Evolutionary conservation across 30 jellyfish, hydroid and myxozoan genomes (phyloP).

Genomic region (Pseudorhiza aurosa): DNA sequence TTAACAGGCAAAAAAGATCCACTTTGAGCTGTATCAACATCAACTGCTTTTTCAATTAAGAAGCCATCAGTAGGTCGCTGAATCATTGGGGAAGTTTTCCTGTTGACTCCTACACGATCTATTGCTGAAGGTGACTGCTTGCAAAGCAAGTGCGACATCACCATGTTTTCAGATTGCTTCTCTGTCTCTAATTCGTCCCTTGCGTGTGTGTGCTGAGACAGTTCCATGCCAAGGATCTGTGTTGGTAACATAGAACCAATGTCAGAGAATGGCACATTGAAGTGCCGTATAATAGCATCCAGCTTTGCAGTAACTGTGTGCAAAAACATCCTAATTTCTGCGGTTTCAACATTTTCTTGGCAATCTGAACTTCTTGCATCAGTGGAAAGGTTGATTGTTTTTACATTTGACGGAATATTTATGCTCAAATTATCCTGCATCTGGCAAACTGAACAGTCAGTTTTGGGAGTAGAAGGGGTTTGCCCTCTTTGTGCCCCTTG

Average conservation of each 20-base stretch:
- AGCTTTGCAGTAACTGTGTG: constrained; percentile 75
- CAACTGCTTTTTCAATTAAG: background rate
- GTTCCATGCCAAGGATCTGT: background rate
- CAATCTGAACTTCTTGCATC: background rate
- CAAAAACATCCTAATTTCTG: constrained; percentile 36
- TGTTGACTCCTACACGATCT: background rate
- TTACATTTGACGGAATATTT: constrained; percentile 23
- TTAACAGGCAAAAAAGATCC: background rate
- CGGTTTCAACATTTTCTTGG: constrained; percentile 17
- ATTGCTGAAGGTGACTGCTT: background rate
- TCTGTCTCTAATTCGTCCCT: background rate
- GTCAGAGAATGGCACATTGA: constrained; percentile 77
- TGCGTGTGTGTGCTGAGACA: background rate
- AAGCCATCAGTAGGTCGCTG: background rate
- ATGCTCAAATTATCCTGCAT: constrained; percentile 20
- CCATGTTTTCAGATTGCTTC: background rate
- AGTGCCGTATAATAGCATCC: constrained; percentile 85
- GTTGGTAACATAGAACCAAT: background rate
- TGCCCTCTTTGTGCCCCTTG: background rate
- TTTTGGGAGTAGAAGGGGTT: background rate
- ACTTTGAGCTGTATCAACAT: background rate
- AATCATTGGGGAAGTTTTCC: background rate
- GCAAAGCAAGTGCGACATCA: background rate
- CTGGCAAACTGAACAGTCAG: background rate
- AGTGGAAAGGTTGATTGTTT: constrained; percentile 41